A percentile compares a stretch with the other conserved stretches of the same genome.
These are phyloP conservation scores for Mungos mungo DNA, from an alignment of 2,113 vertebrate genomes.

Conservation along the genomic window DNA sequence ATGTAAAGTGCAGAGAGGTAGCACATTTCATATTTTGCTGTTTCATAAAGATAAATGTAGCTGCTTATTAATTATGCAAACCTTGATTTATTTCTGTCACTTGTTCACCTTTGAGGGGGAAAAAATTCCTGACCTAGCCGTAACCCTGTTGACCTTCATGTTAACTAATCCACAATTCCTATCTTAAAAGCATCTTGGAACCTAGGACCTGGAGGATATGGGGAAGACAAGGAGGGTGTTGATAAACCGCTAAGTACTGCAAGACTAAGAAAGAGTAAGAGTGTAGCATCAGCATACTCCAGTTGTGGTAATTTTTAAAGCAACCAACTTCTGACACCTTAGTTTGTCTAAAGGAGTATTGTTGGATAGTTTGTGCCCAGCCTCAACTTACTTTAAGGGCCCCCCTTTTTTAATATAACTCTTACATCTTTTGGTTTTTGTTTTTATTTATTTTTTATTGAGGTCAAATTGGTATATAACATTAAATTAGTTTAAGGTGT, in stretches of 20 bases:
- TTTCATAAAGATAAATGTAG: neutral
- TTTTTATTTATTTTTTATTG: neutral
- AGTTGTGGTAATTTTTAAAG: neutral
- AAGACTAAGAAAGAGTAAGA: conserved; percentile 9
- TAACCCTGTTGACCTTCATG: neutral
- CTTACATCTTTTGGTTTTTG: neutral
- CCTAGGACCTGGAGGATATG: neutral
- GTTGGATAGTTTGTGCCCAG: neutral
- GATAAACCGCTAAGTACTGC: conserved; percentile 14
- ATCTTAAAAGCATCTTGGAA: neutral
- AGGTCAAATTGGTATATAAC: neutral
- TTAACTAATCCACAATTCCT: neutral
- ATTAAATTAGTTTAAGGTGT: neutral
- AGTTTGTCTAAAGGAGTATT: neutral
- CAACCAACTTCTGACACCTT: neutral
- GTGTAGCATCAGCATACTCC: neutral
- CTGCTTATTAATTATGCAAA: conserved; percentile 13
- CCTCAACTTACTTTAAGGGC: neutral
- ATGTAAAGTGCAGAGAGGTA: neutral
- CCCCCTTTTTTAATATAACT: neutral
- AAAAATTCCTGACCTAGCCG: neutral
- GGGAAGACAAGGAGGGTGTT: neutral
- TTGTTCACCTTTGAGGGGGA: neutral
- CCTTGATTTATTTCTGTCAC: neutral
- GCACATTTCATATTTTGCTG: neutral